Conservation (phyloP, 53 echinoderm and acorn worm species). For the Glandiceps talaboti region DNA sequence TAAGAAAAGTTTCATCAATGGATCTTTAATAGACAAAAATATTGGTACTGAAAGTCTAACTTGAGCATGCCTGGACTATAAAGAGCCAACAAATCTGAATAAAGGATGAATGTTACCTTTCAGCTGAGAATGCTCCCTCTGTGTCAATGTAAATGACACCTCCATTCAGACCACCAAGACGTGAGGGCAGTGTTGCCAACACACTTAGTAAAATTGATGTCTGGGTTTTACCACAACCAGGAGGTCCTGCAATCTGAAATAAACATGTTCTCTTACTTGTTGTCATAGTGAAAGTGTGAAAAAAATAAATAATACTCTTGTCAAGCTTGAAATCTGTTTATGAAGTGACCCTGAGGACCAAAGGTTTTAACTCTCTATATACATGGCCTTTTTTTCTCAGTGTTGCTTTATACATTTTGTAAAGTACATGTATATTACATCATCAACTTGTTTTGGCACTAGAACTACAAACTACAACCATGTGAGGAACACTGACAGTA, state of each 20-base stretch:
- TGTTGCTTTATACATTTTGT: neutral
- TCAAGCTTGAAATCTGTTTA: neutral
- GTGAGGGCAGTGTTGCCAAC: constrained; percentile 52
- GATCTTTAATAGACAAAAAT: too few species aligned
- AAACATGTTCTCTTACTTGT: neutral
- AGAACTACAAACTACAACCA: too few species aligned
- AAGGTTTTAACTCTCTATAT: neutral
- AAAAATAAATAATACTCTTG: too few species aligned
- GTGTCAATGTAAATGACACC: constrained; percentile 83
- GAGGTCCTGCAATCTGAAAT: constrained; percentile 86
- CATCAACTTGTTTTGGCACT: too few species aligned
- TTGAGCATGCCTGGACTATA: too few species aligned
- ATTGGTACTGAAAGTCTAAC: too few species aligned
- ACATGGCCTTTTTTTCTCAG: neutral
- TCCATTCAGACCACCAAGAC: constrained; percentile 47
- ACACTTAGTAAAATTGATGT: constrained; percentile 88
- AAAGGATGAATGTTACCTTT: constrained; percentile 74
- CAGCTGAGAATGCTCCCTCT: constrained; percentile 89
- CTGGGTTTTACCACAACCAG: constrained; percentile 97
- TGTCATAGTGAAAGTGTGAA: too few species aligned
- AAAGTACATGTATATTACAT: too few species aligned
- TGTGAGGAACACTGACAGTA: too few species aligned
- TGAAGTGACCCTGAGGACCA: neutral
- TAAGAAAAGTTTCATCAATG: too few species aligned
- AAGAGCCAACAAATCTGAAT: too few species aligned